Evolutionary conservation across 2,797 vertebrate species (phyloP).

Genomic region (Miichthys miiuy): DNA sequence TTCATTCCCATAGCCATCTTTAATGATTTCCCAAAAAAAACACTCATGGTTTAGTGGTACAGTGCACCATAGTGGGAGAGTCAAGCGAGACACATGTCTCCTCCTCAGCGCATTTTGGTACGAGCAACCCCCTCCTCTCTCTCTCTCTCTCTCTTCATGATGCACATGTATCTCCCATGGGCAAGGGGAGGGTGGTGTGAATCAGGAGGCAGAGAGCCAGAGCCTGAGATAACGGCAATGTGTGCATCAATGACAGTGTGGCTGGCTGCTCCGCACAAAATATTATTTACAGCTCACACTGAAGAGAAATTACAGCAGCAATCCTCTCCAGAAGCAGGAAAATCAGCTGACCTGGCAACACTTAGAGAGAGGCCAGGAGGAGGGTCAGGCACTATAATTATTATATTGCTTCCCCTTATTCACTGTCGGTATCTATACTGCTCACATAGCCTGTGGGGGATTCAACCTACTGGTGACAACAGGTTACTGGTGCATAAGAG

Average conservation of each 20-base stretch:
- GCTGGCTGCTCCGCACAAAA: constrained; percentile 75
- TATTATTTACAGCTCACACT: constrained; percentile 82
- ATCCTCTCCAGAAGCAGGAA: constrained; percentile 69
- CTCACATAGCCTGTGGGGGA: constrained; percentile 71
- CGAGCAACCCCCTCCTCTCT: constrained; percentile 5
- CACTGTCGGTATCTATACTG: constrained; percentile 80
- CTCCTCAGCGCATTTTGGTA: constrained; percentile 45
- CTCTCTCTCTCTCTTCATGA: constrained; percentile 37
- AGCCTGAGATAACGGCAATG: constrained; percentile 68
- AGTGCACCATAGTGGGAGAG: constrained; percentile 47
- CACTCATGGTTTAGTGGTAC: constrained; percentile 57
- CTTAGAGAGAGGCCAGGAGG: constrained; percentile 68
- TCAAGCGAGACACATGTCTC: constrained; percentile 56
- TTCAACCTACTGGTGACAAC: constrained; percentile 75
- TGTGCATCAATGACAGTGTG: constrained; percentile 74
- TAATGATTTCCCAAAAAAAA: constrained; percentile 70
- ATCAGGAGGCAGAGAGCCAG: constrained; percentile 65
- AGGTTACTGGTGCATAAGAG: constrained; percentile 75
- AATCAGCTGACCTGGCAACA: constrained; percentile 84
- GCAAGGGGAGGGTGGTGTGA: constrained; percentile 58
- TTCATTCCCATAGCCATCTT: constrained; percentile 67
- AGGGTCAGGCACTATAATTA: constrained; percentile 81
- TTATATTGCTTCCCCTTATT: constrained; percentile 81
- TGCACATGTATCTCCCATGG: constrained; percentile 65
- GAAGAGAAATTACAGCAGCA: constrained; percentile 79